Evolutionary conservation across 2,797 vertebrate genomes (phyloP).

Genomic region (Botia almorhae): DNA sequence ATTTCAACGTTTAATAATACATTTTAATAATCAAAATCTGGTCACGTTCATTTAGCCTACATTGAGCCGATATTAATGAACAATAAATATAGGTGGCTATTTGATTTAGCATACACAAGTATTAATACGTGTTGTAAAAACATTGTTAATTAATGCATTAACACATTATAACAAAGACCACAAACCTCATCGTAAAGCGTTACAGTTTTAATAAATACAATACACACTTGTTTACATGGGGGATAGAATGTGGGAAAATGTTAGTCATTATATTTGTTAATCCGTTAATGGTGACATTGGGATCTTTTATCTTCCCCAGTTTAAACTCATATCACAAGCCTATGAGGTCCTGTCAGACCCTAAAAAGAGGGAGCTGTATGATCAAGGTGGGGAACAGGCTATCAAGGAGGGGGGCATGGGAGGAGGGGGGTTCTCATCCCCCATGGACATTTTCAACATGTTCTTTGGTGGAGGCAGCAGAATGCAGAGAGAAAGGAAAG

Average conservation of each 20-base stretch:
- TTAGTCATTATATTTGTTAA: not conserved
- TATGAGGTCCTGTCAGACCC: conserved; percentile 96
- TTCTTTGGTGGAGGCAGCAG: conserved; percentile 97
- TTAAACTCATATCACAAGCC: conserved; percentile 96
- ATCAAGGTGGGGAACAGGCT: conserved; percentile 96
- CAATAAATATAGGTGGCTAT: no score
- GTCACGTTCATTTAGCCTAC: no score
- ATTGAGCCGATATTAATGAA: no score
- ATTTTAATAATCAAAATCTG: no score
- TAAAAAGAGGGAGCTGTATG: conserved; percentile 94
- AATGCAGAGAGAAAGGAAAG: conserved; percentile 93
- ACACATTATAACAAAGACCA: no score
- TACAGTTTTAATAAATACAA: no score
- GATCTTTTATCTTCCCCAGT: conserved; percentile 77
- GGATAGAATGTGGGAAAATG: not conserved
- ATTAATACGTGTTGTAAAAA: no score
- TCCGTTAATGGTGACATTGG: not conserved
- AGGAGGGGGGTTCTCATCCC: conserved; percentile 86
- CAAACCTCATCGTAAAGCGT: no score
- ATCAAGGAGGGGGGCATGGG: conserved; percentile 94
- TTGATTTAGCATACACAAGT: no score
- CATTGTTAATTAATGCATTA: no score
- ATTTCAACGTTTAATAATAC: no score
- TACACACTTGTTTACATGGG: no score
- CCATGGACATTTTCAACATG: conserved; percentile 99